Base-by-base conservation (phyloP, 2,113 vertebrate species). In the Notiomystis cincta region DNA sequence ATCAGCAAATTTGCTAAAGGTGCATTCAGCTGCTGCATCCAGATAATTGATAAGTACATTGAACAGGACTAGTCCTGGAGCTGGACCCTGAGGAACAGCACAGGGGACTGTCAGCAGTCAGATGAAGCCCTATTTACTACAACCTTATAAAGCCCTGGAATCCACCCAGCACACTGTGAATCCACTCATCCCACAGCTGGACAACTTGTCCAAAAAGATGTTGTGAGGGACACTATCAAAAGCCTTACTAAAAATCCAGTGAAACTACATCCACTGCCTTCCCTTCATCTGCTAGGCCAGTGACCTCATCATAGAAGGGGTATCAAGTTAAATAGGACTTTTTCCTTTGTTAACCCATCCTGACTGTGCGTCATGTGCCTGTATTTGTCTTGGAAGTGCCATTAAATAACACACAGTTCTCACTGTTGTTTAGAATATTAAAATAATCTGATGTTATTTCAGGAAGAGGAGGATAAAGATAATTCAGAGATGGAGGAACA, bases 401-500 rank as follows among this genome's bases (percentile, higher is more conserved):
- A 75, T 93, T 57, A 54, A 75, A 3, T 35, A 40, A 37, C 24
- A 45, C 11, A 30, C 13, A 58, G 22, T 67, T 67, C 27, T 23
- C 4, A 3, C 1, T 56, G 58, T 1, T 47, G 82, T 77, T 64
- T 65, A 73, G 25, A 80, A 60, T 44, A 21, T 67, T 80, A 58
- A 66, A 86, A n/a, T 56, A 86, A 71, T 82, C 28, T 57, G 23
- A 42, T 84, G 7, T 80, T 86, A 66, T 69, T 93, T 51, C 90
- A 99, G 97, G 97, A 98, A 82, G 97, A 97, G 45, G 98, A 98
- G 37, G 97, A 96, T 44, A 91, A 91, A 44, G 97, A 98, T 54
- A 95, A 83, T 30, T 91, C 90, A 5, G 97, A 96, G 11, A 82
- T 95, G 35, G 98, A 99, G 12, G 98, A 99, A 47, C 93, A 98